Evolutionary conservation across 2,888 invertebrate species (phyloP).

Genomic region (Chrysolina oricalcia): DNA sequence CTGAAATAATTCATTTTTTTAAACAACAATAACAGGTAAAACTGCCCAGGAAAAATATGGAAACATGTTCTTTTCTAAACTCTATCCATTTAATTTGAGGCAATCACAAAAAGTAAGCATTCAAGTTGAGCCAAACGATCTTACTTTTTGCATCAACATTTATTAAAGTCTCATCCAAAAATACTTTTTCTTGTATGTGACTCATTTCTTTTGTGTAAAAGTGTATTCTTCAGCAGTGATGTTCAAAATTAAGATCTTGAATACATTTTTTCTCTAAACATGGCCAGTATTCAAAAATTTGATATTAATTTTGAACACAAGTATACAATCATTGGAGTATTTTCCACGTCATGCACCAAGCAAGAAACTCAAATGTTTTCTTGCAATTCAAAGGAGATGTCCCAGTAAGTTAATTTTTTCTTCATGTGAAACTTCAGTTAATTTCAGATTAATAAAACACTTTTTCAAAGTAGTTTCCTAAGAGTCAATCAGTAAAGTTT

Average conservation of each 20-base stretch:
- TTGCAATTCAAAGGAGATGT: conserved; percentile 53
- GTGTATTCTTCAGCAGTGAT: conserved; percentile 29
- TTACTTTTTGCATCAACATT: conserved; percentile 28
- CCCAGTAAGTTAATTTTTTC: conserved; percentile 51
- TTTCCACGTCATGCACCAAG: conserved; percentile 47
- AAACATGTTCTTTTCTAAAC: background rate
- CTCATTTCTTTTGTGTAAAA: conserved; percentile 23
- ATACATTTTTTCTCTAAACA: conserved; percentile 15
- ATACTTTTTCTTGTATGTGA: conserved; percentile 28
- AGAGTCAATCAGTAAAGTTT: conserved; percentile 21
- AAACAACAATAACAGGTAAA: conserved; percentile 11
- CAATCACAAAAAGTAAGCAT: conserved; percentile 32
- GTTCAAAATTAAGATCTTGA: conserved; percentile 20
- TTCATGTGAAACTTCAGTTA: conserved; percentile 49
- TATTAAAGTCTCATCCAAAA: conserved; percentile 34
- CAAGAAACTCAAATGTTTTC: conserved; percentile 57
- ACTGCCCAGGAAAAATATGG: conserved; percentile 46
- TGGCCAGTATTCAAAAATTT: conserved; percentile 16
- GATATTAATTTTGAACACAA: conserved; percentile 37
- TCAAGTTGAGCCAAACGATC: background rate
- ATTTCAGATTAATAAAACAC: conserved; percentile 37
- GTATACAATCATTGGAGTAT: conserved; percentile 48
- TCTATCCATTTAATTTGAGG: background rate
- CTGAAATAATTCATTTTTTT: too few species aligned
- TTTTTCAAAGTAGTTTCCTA: conserved; percentile 51